Base-by-base conservation (phyloP, 2,113 vertebrate genomes). In the Syngnathoides biaculeatus region DNA sequence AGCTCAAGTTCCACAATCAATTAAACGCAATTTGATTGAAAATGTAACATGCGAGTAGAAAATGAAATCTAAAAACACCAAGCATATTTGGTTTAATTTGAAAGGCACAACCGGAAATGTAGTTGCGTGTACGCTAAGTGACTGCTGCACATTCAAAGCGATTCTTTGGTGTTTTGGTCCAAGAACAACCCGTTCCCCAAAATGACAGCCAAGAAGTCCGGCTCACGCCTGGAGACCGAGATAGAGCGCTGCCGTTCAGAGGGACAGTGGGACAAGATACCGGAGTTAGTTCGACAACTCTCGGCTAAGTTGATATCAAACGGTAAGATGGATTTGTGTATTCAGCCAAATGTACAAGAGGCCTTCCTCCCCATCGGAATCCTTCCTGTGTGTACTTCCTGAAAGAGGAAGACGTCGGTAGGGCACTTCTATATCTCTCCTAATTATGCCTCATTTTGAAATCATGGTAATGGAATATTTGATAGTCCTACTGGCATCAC, bases 191-290 rank as follows among this genome's bases (percentile, higher is more conserved):
- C 67, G 64, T 65, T 71, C 35, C 42, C 75, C 47, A 91, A 89
- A 58, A 97, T 96, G 95, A 95, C 95, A 75, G 93, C 95, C 67
- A 93, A 83, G 91, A 97, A 96, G 91, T 93, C 93, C 72, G 95
- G 95, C 62, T 95, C 95, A 73, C 94, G 95, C 74, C 92, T 97
- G 82, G 95, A 97, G 88, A 92, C 91, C 13, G 95, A 97, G 90
- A 95, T 97, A 82, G 95, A 97, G 86, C 92, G 95, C 61, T 95
- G 95, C 83, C 94, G 95, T 59, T 95, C 94, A 5, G 95, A 97
- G 82, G 80, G 90, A 56, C 95, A 95, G 63, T 97, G 95, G 95
- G 95, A 96, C 74, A 94, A 93, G 87, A 94, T 96, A 86, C 94
- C 93, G 27, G 95, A 96, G 87, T 82, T 96, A 10, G 92, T 95